phyloP scores from a whole-genome alignment of 2,888 invertebrate genomes.

The Andrena dorsata region DNA sequence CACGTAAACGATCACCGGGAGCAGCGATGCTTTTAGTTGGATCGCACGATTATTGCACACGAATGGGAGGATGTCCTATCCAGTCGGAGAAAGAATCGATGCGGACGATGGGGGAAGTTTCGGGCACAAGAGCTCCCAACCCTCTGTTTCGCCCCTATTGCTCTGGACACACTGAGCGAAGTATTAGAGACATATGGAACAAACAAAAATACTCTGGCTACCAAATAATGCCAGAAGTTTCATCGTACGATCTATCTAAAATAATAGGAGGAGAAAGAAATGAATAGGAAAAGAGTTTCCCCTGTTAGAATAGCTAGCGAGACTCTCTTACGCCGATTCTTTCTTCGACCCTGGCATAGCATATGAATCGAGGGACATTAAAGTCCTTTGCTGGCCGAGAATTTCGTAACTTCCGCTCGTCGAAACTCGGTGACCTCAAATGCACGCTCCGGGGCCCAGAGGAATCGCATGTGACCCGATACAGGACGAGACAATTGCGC shows the following conservation, averaged over 20 bases:
- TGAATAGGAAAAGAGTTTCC: not conserved
- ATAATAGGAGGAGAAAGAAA: not conserved
- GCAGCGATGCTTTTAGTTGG: conserved; percentile 28
- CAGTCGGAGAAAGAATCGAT: conserved; percentile 11
- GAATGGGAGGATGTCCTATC: not conserved
- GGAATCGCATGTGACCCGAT: conserved; percentile 69
- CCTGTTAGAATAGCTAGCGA: not conserved
- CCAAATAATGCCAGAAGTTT: too few species aligned
- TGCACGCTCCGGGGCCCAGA: conserved; percentile 60
- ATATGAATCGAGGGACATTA: too few species aligned
- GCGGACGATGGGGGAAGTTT: conserved; percentile 1
- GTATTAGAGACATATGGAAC: conserved; percentile 1
- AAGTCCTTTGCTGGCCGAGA: conserved; percentile 5
- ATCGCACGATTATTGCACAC: not conserved
- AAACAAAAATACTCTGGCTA: too few species aligned
- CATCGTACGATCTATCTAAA: too few species aligned
- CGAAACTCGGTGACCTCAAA: conserved; percentile 52
- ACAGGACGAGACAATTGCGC: conserved; percentile 82
- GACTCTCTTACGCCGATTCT: not conserved
- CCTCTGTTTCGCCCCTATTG: conserved; percentile 1
- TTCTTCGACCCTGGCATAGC: not conserved
- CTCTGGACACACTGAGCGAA: not conserved
- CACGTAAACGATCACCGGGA: conserved; percentile 1
- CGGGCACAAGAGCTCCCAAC: not conserved
- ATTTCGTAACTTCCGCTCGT: conserved; percentile 44